phyloP scores from a whole-genome alignment of 2,797 vertebrate species.

The Brachyalestes nurse region DNA sequence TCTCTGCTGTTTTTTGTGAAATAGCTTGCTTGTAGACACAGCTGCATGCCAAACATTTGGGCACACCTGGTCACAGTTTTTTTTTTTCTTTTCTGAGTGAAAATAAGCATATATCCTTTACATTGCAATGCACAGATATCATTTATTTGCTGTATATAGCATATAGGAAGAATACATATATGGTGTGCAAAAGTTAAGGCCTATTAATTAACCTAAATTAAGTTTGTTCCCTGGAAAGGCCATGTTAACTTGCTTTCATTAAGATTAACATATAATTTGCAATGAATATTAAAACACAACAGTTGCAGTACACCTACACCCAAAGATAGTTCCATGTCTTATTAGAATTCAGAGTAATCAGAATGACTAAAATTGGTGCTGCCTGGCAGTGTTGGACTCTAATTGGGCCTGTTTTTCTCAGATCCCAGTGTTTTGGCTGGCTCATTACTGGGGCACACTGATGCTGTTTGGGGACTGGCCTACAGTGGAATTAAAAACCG shows the following conservation, averaged over 20 bases:
- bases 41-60: not conserved
- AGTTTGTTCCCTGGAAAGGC: too few relatives aligned
- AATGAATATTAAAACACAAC: not conserved
- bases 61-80: too few relatives aligned
- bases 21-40: not conserved
- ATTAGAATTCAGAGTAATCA: not conserved
- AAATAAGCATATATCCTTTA: not conserved
- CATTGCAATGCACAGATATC: too few relatives aligned
- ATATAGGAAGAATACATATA: too few relatives aligned
- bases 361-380: not conserved
- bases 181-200: too few relatives aligned
- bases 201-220: too few relatives aligned
- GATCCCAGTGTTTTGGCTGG: constrained; percentile 93
- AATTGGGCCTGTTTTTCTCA: constrained; percentile 65
- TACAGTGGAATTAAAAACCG: constrained; percentile 95
- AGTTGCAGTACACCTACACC: not conserved
- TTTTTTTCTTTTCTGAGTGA: not conserved
- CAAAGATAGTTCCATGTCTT: not conserved
- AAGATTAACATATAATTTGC: too few relatives aligned
- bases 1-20: not conserved
- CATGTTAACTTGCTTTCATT: too few relatives aligned
- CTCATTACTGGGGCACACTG: constrained; percentile 89
- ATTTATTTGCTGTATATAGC: too few relatives aligned
- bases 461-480: constrained; percentile 95
- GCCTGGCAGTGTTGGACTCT: not conserved